Evolutionary conservation across 2,888 invertebrate species (phyloP), one percentile per base, ranked within the genome.

Genomic region (Bombylius discolor): DNA sequence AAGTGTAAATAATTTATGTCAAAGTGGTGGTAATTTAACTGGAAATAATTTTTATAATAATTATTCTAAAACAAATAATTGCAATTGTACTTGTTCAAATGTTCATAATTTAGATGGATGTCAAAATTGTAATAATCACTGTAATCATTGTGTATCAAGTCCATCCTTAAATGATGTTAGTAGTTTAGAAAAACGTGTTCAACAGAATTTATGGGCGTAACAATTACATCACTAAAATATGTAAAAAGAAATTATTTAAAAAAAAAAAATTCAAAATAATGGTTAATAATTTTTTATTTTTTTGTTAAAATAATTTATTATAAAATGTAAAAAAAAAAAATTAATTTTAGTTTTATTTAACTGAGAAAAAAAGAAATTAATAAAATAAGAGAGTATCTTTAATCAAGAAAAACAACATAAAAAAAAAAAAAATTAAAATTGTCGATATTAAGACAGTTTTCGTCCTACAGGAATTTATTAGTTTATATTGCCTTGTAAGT

Each of bases 181-280:
- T 45, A 56, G 56, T 45, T 32, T 59, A 13, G 59, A 59, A 31
- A 56, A 57, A 31, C 49, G 56, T 34, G 12, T 57, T 32, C 56
- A 57, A 7, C 56, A 57, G 14, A 47, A 52, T 1, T 39, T 59
- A 31, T 59, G 59, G 59, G 59, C 59, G 56, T 59, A 59, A 59
- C 59, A 54, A 45, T 54, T 49, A 45, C 33, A 49, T 4, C 34
- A 42, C 45, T 49, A 54, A 36, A 50, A 36, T 36, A 9, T 9
- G 9, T 8, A 36, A 36, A 36, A 42, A 42, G 9, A 42, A 42
- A 42, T 11, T 11, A 42, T 42, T 42, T 7, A 8, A 42, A 42
- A 11, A 11, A 11, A 42, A 42, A 8, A 42, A 42, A 42, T 1
- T 11, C 1, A 36, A 36, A 36, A 36, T 36, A 8, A 36, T 36